phyloP scores from a whole-genome alignment of 2,797 vertebrate species.

The Caiman crocodilus region DNA sequence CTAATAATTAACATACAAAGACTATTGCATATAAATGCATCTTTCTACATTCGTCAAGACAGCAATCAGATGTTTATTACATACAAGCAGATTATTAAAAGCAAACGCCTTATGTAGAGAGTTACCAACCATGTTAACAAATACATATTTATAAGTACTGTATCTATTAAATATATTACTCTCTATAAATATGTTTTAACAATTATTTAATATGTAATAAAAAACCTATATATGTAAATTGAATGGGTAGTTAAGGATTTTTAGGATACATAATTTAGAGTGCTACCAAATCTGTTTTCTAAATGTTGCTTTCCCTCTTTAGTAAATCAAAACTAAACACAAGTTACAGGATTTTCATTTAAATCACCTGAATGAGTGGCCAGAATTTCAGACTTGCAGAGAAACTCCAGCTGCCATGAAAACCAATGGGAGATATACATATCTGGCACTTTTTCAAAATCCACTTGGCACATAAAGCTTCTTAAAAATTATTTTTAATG shows the following conservation, averaged over 20 bases:
- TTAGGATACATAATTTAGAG: not conserved
- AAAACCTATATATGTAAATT: not conserved
- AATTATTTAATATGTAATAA: not conserved
- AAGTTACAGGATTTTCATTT: not conserved
- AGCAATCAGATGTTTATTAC: not conserved
- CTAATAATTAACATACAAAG: slow-evolving; percentile 14
- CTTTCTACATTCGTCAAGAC: not conserved
- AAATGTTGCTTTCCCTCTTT: not conserved
- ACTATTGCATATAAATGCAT: not conserved
- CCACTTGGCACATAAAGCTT: not conserved
- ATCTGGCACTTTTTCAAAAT: not conserved
- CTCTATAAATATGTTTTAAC: not conserved
- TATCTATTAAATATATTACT: not conserved
- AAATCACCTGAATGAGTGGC: rapidly evolving
- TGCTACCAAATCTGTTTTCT: not conserved
- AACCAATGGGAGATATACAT: not conserved
- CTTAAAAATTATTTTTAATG: not conserved
- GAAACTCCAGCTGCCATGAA: not conserved
- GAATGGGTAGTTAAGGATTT: not conserved
- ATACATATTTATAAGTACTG: not conserved
- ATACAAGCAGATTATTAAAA: not conserved
- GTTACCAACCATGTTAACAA: not conserved
- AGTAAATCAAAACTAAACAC: rapidly evolving
- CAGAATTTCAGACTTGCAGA: not conserved
- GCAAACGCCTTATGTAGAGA: rapidly evolving